These are phyloP conservation scores for Clusia tigrina DNA, from an alignment of 2,888 invertebrate genomes.

Conservation along the genomic window DNA sequence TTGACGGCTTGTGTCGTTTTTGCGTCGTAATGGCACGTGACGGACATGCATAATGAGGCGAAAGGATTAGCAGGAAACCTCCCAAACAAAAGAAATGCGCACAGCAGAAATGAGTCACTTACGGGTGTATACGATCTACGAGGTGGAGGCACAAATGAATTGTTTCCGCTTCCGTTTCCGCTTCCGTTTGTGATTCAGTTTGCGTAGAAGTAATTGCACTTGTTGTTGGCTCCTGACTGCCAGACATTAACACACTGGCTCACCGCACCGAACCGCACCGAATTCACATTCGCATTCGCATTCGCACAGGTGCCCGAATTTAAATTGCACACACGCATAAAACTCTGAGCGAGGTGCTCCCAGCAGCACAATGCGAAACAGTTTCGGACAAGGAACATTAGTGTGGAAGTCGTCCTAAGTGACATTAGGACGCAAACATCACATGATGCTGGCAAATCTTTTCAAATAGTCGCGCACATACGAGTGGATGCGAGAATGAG, in stretches of 20 bases:
- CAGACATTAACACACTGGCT: not conserved
- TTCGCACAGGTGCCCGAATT: not conserved
- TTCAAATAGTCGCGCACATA: too few species aligned
- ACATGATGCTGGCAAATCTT: too few species aligned
- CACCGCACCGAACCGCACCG: too few species aligned
- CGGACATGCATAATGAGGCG: slow-evolving; percentile 32
- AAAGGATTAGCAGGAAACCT: slow-evolving; percentile 31
- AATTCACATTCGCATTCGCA: too few species aligned
- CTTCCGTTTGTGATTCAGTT: slow-evolving; percentile 14
- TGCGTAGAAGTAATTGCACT: slow-evolving; percentile 27
- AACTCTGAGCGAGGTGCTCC: too few species aligned
- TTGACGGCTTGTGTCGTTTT: slow-evolving; percentile 15
- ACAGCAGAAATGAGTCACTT: not conserved
- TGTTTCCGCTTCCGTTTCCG: slow-evolving; percentile 23
- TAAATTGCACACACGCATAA: too few species aligned
- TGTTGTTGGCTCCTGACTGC: slow-evolving; percentile 7
- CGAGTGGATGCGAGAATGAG: too few species aligned
- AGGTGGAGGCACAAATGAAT: slow-evolving; percentile 24
- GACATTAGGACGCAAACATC: too few species aligned
- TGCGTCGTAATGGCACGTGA: slow-evolving; percentile 27
- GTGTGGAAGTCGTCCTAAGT: too few species aligned
- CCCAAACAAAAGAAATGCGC: not conserved
- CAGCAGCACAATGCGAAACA: too few species aligned
- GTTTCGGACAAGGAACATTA: too few species aligned
- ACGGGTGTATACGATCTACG: not conserved